Base-by-base conservation (phyloP, 2,113 vertebrate genomes). In the Gobio gobio region DNA sequence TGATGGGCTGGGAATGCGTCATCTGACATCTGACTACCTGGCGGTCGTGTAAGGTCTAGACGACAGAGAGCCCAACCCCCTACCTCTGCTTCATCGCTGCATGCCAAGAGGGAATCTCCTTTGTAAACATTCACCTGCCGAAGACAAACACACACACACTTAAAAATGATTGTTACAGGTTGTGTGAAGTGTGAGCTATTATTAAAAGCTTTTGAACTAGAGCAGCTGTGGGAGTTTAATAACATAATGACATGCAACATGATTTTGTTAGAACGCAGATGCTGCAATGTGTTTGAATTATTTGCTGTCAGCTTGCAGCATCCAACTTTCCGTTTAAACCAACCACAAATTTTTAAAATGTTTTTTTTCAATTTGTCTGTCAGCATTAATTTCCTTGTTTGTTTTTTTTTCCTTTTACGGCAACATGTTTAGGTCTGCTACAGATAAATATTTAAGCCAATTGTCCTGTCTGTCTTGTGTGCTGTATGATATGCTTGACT, bases 401-500 rank as follows among this genome's bases (percentile, higher is more conserved):
- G n/a, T 74, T 6, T 80, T 85, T 74, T 85, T 87, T 56, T 88
- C 86, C 83, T 91, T 90, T 85, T 87, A 78, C 40, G 85, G 18
- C 45, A 73, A 79, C 88, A 76, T 78, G 91, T 92, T 90, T 72
- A 83, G 82, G 61, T 74, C 82, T 89, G 58, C 45, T 77, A 76
- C 86, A 88, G 66, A 24, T 81, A 89, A 92, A 92, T 91, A 91
- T 90, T 92, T 83, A 76, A 89, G 63, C 75, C 88, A 85, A 89
- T 91, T 89, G 92, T 92, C 90, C 85, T 73, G 85, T 86, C 82
- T 56, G 86, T 88, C 88, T 85, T 87, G 83, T 87, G 87, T 86
- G 86, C 61, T 3, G 63, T 86, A 86, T 83, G 76, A 76, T 83
- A 86, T 22, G 43, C 56, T 92, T 87, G 79, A 88, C 84, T 29